Evolutionary conservation across 2,113 vertebrate species (phyloP), one percentile per base, ranked within the genome.

Genomic region (Alligator mississippiensis): DNA sequence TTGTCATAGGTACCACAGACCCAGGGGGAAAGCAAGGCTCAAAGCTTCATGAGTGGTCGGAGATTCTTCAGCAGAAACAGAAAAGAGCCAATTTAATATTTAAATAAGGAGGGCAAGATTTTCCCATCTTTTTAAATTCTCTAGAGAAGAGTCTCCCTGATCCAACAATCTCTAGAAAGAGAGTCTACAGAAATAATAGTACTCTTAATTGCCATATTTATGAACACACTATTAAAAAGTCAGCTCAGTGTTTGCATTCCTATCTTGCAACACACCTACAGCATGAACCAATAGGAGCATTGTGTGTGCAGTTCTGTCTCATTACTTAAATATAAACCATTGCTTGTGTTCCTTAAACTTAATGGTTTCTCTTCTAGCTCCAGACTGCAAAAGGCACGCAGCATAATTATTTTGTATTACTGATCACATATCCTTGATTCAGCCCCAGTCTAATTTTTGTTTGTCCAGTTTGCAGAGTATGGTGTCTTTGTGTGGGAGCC

Each of bases 341-440:
- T 24, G 38, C 8, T 80, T 3, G 0, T 8, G 5, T 61, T 89
- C 80, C 30, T 9, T 6, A 80, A 70, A 2, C 28, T 64, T 9
- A 55, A 13, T 7, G 0, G 2, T 90, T 84, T 79, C n/a, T 25
- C 81, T 90, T 79, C 3, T 27, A 57, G 58, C 62, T 70, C 22
- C 3, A 0, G 34, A 2, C 0, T 15, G 34, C 4, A 28, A 58
- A 27, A 55, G 81, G 1, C 64, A n/a, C 19, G 11, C 24, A 47
- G 22, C 2, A 15, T 10, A 15, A 21, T 87, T 3, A 0, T 80
- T 91, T 64, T 11, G 19, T 9, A 0, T 13, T 80, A 83, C 80
- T 80, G 74, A 5, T 24, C 22, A 55, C 0, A 0, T 16, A 47
- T 78, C 30, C 14, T 30, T 61, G 77, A n/a, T 61, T n/a, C 57